These are phyloP conservation scores for Gadus macrocephalus DNA, from an alignment of 2,113 vertebrate species.

Conservation along the genomic window DNA sequence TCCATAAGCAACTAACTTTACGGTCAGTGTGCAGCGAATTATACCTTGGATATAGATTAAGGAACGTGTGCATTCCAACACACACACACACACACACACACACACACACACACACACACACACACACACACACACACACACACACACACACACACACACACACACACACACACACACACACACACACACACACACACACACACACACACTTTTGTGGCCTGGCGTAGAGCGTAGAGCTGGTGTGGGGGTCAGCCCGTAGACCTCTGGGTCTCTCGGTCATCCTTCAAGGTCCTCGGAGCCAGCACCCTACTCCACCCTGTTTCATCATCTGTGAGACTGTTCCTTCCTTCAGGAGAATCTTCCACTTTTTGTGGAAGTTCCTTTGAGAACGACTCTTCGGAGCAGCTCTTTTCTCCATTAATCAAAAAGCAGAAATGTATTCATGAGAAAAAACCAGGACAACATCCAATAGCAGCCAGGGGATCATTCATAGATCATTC, in stretches of 20 bases:
- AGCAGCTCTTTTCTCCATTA: constrained; percentile 28
- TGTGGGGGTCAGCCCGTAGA: background rate
- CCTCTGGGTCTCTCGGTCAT: background rate
- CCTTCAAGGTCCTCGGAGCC: background rate
- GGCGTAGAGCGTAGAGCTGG: background rate
- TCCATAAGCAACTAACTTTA: background rate
- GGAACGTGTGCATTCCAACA: constrained; percentile 4
- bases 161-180: no score
- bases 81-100: constrained; percentile 2
- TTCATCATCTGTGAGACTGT: background rate
- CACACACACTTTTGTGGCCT: background rate
- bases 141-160: constrained; percentile 4
- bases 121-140: background rate
- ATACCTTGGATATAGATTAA: constrained; percentile 1
- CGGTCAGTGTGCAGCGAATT: background rate
- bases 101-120: background rate
- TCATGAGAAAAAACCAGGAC: constrained; percentile 42
- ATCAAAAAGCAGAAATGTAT: constrained; percentile 23
- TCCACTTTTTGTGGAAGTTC: background rate
- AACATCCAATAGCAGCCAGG: constrained; percentile 32
- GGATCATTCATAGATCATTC: constrained; percentile 31
- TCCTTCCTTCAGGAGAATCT: background rate
- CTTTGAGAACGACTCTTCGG: constrained; percentile 16
- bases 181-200: background rate
- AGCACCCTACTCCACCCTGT: background rate